phyloP scores from a whole-genome alignment of 35 echinoderm and acorn worm species.

The Heliocidaris erythrogramma region DNA sequence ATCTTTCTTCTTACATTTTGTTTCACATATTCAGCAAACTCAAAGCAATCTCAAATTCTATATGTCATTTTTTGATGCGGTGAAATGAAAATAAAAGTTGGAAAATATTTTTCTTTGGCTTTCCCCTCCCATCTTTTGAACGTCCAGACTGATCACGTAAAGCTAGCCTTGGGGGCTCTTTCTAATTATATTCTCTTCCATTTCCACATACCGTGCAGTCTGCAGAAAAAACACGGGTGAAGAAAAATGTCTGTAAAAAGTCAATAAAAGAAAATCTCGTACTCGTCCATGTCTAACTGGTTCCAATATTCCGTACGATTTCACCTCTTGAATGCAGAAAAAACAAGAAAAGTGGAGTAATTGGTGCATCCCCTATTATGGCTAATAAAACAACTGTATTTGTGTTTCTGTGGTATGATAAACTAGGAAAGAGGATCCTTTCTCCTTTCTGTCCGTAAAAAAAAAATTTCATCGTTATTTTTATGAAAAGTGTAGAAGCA shows the following conservation, averaged over 20 bases:
- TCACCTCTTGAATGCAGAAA: neutral
- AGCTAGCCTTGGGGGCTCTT: neutral
- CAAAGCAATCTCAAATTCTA: neutral
- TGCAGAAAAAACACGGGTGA: conserved; percentile 25
- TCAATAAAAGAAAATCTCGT: neutral
- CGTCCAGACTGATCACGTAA: conserved; percentile 6
- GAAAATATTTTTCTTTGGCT: conserved; percentile 42
- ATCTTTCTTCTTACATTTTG: too few species aligned
- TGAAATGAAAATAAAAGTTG: conserved; percentile 35
- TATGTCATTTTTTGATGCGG: neutral
- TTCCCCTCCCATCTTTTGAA: neutral
- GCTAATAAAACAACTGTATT: neutral
- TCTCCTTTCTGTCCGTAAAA: neutral
- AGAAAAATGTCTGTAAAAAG: conserved; percentile 23
- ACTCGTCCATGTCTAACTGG: neutral
- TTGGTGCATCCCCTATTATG: neutral
- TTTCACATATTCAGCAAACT: neutral
- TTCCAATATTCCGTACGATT: neutral
- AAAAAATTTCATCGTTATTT: neutral
- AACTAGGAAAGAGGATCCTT: neutral
- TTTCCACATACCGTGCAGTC: conserved; percentile 22
- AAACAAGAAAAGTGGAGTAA: conserved; percentile 38
- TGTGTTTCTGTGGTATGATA: neutral
- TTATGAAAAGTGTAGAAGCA: neutral
- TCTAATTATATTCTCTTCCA: conserved; percentile 26